phyloP scores from a whole-genome alignment of 2,797 vertebrate species.

The Microctenopoma lineatum region DNA sequence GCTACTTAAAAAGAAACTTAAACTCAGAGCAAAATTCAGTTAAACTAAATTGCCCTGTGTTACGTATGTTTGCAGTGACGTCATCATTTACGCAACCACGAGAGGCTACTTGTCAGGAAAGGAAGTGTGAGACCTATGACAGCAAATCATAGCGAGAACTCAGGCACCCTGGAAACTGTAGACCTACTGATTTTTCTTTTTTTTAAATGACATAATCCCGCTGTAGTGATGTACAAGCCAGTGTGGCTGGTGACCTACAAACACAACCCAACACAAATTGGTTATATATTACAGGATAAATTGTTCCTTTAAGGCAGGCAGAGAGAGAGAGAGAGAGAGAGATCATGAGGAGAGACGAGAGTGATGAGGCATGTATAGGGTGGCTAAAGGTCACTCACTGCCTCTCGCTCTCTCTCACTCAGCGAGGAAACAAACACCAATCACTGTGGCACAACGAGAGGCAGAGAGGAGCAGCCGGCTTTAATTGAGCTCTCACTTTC shows the following conservation, averaged over 20 bases:
- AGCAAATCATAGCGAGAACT: neutral
- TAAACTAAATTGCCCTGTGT: too few species aligned
- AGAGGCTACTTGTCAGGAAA: neutral
- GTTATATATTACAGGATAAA: neutral
- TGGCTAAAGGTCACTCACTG: constrained; percentile 28
- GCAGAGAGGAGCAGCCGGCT: constrained; percentile 44
- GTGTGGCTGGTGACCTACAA: neutral
- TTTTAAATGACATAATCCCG: neutral
- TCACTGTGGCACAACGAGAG: constrained; percentile 63
- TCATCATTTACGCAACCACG: neutral
- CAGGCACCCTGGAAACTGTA: neutral
- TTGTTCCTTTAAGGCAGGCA: constrained; percentile 6
- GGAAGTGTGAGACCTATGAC: too few species aligned
- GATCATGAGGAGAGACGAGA: constrained; percentile 17
- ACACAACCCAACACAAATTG: constrained; percentile 5
- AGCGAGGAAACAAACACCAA: constrained; percentile 72
- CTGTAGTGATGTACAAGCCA: neutral
- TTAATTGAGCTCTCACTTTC: constrained; percentile 62
- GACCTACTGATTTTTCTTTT: neutral
- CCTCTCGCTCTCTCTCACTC: neutral
- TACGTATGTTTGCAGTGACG: too few species aligned
- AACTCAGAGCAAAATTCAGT: too few species aligned
- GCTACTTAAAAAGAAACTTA: too few species aligned
- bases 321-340: neutral
- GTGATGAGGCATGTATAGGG: constrained; percentile 14